Percentiles rank a stretch among this genome's conserved stretches.
Conservation (phyloP, 1,140 invertebrate species). For the Berghia stephanieae region DNA sequence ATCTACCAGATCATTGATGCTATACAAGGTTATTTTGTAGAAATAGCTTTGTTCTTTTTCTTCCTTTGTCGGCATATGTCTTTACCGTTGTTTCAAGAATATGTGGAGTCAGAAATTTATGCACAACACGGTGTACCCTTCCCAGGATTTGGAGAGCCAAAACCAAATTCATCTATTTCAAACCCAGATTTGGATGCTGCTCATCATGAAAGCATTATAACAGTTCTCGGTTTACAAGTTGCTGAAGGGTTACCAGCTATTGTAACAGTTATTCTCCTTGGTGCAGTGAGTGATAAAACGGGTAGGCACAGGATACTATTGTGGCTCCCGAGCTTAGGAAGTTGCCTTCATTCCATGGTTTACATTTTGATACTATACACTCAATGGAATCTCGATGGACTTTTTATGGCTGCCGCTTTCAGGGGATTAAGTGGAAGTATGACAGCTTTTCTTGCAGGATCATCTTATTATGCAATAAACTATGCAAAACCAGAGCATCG, state of each 20-base stretch:
- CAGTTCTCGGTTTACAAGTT: slow-evolving; percentile 55
- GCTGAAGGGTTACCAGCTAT: slow-evolving; percentile 61
- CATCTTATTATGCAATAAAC: slow-evolving; percentile 59
- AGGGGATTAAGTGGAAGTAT: slow-evolving; percentile 61
- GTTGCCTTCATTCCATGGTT: slow-evolving; percentile 53
- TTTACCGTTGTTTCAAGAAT: slow-evolving; percentile 60
- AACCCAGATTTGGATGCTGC: slow-evolving; percentile 42
- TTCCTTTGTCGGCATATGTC: slow-evolving; percentile 61
- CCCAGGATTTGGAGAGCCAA: slow-evolving; percentile 28
- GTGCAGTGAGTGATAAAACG: slow-evolving; percentile 59
- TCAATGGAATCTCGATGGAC: slow-evolving; percentile 58
- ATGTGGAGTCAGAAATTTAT: slow-evolving; percentile 53
- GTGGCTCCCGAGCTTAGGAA: slow-evolving; percentile 57
- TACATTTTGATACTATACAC: slow-evolving; percentile 60
- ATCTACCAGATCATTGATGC: slow-evolving; percentile 36
- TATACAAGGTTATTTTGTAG: slow-evolving; percentile 55
- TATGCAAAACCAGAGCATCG: slow-evolving; percentile 51
- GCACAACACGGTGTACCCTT: slow-evolving; percentile 47
- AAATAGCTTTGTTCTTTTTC: slow-evolving; percentile 57
- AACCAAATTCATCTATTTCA: slow-evolving; percentile 22
- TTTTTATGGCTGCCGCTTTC: slow-evolving; percentile 61
- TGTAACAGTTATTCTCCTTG: slow-evolving; percentile 57
- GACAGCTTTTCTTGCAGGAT: slow-evolving; percentile 58
- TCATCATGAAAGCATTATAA: slow-evolving; percentile 53
- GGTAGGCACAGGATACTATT: slow-evolving; percentile 55